Conservation (phyloP, 2,888 invertebrate species). For the Rhingia rostrata region DNA sequence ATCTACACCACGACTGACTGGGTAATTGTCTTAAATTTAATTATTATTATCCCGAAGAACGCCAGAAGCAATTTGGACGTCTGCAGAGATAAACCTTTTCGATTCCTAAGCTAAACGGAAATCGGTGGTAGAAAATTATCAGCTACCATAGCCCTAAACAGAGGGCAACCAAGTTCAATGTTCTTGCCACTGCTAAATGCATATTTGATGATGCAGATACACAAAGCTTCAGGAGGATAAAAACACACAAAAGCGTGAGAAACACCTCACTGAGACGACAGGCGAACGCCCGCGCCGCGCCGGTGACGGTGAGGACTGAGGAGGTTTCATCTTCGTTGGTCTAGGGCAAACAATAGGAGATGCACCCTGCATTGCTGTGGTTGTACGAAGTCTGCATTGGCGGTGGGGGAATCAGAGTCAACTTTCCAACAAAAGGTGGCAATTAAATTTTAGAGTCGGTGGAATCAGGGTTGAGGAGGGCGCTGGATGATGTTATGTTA, state of each 20-base stretch:
- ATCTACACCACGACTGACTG: background rate
- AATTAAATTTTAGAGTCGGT: background rate
- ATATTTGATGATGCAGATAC: constrained; percentile 29
- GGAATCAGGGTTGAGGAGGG: background rate
- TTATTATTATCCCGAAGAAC: constrained; percentile 11
- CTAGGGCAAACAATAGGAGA: no score
- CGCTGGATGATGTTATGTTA: background rate
- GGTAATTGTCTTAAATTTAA: constrained; percentile 9
- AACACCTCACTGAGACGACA: background rate
- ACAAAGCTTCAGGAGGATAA: background rate
- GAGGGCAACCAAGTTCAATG: constrained; percentile 25
- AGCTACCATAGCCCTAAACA: background rate
- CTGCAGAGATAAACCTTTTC: no score
- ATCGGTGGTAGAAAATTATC: background rate
- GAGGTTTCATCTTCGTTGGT: no score
- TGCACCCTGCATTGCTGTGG: no score
- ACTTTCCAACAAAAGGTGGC: background rate
- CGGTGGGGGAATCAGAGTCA: background rate
- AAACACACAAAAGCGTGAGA: constrained; percentile 3
- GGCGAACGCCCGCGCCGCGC: background rate
- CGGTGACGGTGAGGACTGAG: background rate
- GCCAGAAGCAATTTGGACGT: background rate
- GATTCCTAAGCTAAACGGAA: no score
- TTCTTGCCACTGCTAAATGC: constrained; percentile 5
- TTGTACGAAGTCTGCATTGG: background rate